phyloP scores from a whole-genome alignment of 2,113 vertebrate genomes.

The Litocranius walleri region DNA sequence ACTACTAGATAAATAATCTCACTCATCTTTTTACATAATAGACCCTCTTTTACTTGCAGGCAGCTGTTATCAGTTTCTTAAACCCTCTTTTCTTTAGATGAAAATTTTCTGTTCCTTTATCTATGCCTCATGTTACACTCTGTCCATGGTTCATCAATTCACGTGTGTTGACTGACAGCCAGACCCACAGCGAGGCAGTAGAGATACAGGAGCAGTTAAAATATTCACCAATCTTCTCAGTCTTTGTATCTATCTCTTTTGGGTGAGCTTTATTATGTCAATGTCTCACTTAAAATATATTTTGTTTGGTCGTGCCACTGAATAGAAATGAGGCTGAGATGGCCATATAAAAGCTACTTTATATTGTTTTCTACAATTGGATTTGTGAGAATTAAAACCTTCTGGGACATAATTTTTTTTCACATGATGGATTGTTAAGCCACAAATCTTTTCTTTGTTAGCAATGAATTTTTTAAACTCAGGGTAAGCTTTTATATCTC shows the following conservation, averaged over 20 bases:
- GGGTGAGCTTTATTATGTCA: neutral
- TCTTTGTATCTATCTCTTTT: neutral
- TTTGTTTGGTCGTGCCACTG: neutral
- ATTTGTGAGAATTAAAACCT: neutral
- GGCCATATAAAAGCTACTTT: neutral
- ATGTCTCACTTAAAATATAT: neutral
- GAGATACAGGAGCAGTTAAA: neutral
- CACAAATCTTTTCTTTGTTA: neutral
- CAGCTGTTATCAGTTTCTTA: neutral
- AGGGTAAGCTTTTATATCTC: neutral
- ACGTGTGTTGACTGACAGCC: neutral
- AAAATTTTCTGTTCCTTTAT: neutral
- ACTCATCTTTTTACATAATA: neutral
- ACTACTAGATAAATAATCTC: neutral
- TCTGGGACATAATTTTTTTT: neutral
- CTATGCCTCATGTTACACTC: too few species aligned
- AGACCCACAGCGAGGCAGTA: neutral
- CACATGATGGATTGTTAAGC: neutral
- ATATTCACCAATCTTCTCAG: neutral
- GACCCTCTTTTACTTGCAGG: neutral
- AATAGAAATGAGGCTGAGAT: neutral
- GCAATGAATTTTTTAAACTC: neutral
- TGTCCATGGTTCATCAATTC: neutral
- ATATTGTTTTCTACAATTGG: neutral
- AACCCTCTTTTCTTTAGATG: neutral